Base-by-base conservation (phyloP, 2,797 vertebrate genomes). In the Cirrhinus mrigala region DNA sequence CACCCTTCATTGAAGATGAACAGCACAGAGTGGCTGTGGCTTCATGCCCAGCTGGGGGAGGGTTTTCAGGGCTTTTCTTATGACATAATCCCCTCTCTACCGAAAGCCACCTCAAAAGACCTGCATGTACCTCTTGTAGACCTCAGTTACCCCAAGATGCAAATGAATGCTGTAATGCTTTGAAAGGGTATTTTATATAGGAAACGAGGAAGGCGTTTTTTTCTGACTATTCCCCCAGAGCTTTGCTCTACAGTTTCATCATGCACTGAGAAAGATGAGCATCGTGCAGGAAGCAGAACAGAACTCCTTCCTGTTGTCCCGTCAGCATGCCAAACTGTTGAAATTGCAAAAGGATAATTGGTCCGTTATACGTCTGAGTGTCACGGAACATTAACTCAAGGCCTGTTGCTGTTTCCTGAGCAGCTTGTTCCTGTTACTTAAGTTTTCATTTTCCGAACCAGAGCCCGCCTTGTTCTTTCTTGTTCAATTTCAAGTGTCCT, bases 1-100 rank as follows among this genome's bases (percentile, higher is more conserved):
- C 87, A 54, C 87, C 76, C 71, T 86, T 62, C 50, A 77, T 64
- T 81, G 78, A 81, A 40, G 78, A 77, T 62, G 76, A 84, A 81
- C 69, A 18, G 44, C 50, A n/a, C 27, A 44, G 8, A 24, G 27
- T 70, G 40, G 18, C 82, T 68, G 27, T 80, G 86, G 86, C 83
- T 44, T 24, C 50, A 12, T 81, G 40, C 82, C 52, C 60, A 40
- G 52, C 50, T 68, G 50, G 77, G 69, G 48, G 50, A 80, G 40
- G 70, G 77, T 77, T 78, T 44, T n/a, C 46, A 70, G 82, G 83
- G 86, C 50, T 50, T 87, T 87, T 69, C 48, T 84, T 24, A 29
- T 84, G 78, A 80, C 78, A 37, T 56, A 79, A 80, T 80, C 64
- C 33, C 69, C 4, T 33, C n/a, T 75, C 9, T 81, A 20, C 48